Base-by-base conservation (phyloP, 2,888 invertebrate species). In the Clanis bilineata region DNA sequence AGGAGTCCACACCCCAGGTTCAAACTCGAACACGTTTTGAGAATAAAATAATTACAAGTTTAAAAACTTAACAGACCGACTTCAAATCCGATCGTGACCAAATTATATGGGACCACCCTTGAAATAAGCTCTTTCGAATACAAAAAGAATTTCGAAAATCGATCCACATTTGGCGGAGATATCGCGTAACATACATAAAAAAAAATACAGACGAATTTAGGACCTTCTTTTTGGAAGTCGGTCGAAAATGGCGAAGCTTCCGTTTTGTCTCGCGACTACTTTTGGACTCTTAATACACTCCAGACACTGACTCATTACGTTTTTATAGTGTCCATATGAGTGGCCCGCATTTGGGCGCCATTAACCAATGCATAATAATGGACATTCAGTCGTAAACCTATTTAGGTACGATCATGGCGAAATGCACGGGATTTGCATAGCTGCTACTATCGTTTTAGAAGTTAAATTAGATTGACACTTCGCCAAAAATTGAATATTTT, bases 281-380 rank as follows among this genome's bases (percentile, higher is more conserved):
- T 18, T 28, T 3, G 10, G 10, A 15, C 28, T 32, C 51, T 51
- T 51, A 28, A 45, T 51, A 10, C 3, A 32, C 28, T 32, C 51
- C 47, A 51, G 28, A 18, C 51, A 51, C 51, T 18, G 10, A 32
- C 32, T 18, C 51, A 32, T 51, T 51, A 51, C 18, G 7, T 51
- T 32, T 51, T 51, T 51, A 51, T 51, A 51, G 51, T 51, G 28
- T 32, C 32, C 51, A 32, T 51, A 51, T 18, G 18, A 51, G 18
- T 2, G 23, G 23, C 23, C 32, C 15, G 28, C 32, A 18, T 51
- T 51, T 18, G 18, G 32, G 18, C 5, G 5, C 47, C 32, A 18
- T 10, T 18, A 41, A 18, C 2, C 41, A 41, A 4, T 23, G 32
- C 51, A 51, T 47, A 15, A 47, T 47, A 25, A 47, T 25, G 9